phyloP scores from a whole-genome alignment of 1,140 invertebrate genomes.

The Idris sp. region DNA sequence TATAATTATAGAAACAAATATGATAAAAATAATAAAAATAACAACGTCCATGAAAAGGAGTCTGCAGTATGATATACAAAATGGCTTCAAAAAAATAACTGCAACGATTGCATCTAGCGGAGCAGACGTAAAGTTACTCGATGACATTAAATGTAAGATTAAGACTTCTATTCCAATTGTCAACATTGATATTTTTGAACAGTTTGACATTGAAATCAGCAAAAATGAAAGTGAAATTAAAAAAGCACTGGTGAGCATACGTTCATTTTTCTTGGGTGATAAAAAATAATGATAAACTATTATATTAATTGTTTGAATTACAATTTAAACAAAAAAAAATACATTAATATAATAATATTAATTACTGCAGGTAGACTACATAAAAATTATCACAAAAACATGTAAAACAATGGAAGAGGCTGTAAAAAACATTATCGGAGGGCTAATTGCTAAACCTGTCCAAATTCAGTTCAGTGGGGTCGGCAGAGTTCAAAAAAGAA shows the following conservation, averaged over 20 bases:
- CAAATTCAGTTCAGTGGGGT: conserved; percentile 1
- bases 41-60: background rate
- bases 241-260: background rate
- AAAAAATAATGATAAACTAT: too few relatives aligned
- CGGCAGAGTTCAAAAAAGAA: conserved; percentile 13
- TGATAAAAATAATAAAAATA: too few relatives aligned
- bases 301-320: too few relatives aligned
- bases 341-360: too few relatives aligned
- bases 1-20: too few relatives aligned
- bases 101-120: background rate
- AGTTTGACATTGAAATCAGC: background rate
- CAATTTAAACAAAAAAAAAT: too few relatives aligned
- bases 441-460: background rate
- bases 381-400: too few relatives aligned
- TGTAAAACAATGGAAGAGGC: background rate
- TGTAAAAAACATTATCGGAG: background rate
- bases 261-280: background rate
- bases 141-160: background rate
- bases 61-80: background rate
- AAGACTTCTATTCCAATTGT: background rate
- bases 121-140: background rate
- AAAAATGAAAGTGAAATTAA: background rate
- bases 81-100: background rate
- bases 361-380: too few relatives aligned
- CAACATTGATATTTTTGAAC: background rate